A percentile compares a stretch with the other conserved stretches of the same genome.
phyloP scores from a whole-genome alignment of 2,113 vertebrate genomes.

The Chionis minor region DNA sequence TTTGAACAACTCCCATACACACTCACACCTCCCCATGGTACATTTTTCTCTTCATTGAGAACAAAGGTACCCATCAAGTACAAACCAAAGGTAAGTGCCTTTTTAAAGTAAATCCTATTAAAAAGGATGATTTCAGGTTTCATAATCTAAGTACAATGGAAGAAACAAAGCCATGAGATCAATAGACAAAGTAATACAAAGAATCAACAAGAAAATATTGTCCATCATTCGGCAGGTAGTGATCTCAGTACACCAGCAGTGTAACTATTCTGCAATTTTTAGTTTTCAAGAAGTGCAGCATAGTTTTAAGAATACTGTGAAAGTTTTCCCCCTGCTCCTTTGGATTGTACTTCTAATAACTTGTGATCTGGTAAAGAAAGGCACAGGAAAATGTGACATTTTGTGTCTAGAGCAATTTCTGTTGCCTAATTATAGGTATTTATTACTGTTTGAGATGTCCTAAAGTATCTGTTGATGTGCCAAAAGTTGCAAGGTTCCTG shows the following conservation, averaged over 20 bases:
- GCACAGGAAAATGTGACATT: background rate
- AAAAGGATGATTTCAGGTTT: background rate
- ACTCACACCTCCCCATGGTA: fast-evolving
- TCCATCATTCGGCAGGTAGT: background rate
- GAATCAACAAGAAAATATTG: background rate
- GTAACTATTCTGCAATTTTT: background rate
- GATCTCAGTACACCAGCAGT: background rate
- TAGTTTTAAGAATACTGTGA: background rate
- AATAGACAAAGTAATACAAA: background rate
- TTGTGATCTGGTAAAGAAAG: background rate
- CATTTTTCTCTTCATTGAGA: background rate
- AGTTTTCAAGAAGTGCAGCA: background rate
- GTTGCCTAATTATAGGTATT: background rate
- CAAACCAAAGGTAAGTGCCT: background rate
- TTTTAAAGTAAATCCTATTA: background rate
- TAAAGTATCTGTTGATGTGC: background rate
- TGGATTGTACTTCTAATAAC: background rate
- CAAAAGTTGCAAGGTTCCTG: background rate
- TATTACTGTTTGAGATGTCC: background rate
- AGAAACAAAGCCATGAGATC: background rate
- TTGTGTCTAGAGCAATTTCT: fast-evolving
- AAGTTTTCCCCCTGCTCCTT: fast-evolving
- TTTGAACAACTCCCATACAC: background rate
- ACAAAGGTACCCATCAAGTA: background rate
- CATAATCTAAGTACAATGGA: background rate